phyloP scores from a whole-genome alignment of 2,113 vertebrate species.

The Campylomormyrus tamandua region DNA sequence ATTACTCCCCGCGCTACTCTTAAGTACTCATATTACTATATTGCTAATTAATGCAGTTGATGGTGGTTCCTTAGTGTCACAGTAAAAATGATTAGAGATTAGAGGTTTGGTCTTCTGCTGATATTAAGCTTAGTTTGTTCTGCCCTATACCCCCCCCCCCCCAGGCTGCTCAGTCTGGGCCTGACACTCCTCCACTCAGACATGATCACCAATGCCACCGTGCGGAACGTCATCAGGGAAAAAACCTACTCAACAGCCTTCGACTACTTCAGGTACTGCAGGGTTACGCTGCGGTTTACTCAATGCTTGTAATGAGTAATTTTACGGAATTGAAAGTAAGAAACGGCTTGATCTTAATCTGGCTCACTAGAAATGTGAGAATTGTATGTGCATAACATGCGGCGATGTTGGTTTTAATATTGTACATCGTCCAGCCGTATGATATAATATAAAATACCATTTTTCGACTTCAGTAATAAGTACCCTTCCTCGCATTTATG shows the following conservation, averaged over 20 bases:
- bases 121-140: neutral
- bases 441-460: too few species aligned
- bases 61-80: neutral
- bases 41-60: neutral
- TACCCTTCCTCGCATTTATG: too few species aligned
- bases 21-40: neutral
- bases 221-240: slow-evolving; percentile 88
- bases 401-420: too few species aligned
- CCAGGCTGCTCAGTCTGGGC: slow-evolving; percentile 80
- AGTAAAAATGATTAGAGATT: neutral
- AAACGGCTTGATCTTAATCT: too few species aligned
- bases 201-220: slow-evolving; percentile 85
- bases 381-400: too few species aligned
- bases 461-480: too few species aligned
- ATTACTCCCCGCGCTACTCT: neutral
- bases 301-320: neutral
- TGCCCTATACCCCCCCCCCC: neutral
- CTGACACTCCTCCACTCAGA: slow-evolving; percentile 89
- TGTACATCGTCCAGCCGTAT: too few species aligned
- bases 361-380: too few species aligned
- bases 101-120: neutral
- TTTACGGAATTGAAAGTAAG: too few species aligned
- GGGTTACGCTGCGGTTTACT: neutral
- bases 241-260: slow-evolving; percentile 97
- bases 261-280: slow-evolving; percentile 89